Evolutionary conservation across 2,888 invertebrate genomes (phyloP).

Genomic region (Agrochola litura): DNA sequence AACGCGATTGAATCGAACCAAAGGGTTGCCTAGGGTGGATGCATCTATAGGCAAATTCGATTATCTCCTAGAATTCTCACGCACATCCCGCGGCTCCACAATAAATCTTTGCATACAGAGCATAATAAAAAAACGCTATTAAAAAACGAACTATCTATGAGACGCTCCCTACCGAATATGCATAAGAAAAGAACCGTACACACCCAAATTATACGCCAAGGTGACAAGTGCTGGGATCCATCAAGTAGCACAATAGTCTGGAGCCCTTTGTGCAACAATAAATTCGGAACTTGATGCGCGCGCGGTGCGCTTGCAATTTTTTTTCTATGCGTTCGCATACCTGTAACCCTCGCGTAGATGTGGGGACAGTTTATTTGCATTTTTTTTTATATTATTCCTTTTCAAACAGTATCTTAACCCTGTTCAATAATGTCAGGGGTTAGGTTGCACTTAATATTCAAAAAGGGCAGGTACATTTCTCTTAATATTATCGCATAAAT

Average conservation of each 20-base stretch:
- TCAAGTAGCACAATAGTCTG: constrained; percentile 73
- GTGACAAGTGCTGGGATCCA: constrained; percentile 87
- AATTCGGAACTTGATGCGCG: constrained; percentile 79
- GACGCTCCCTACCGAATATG: constrained; percentile 86
- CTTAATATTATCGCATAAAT: constrained; percentile 91
- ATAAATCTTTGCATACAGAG: constrained; percentile 90
- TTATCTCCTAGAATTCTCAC: constrained; percentile 89
- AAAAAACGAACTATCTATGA: constrained; percentile 88
- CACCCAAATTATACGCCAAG: constrained; percentile 89
- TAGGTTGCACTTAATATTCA: constrained; percentile 91
- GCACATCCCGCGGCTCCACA: constrained; percentile 85
- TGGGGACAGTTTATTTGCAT: constrained; percentile 91
- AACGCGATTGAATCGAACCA: constrained; percentile 79
- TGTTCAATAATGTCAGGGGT: constrained; percentile 90
- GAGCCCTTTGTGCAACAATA: constrained; percentile 66
- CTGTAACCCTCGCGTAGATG: constrained; percentile 84
- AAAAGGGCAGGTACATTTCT: constrained; percentile 91
- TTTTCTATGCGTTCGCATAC: constrained; percentile 81
- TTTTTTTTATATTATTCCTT: constrained; percentile 88
- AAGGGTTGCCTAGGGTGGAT: constrained; percentile 87
- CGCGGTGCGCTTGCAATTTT: constrained; percentile 81
- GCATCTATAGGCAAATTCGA: constrained; percentile 90
- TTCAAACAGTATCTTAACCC: constrained; percentile 90
- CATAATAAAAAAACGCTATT: constrained; percentile 88
- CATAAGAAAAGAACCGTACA: constrained; percentile 86